Evolutionary conservation across 2,888 invertebrate species (phyloP), one percentile per base, ranked within the genome.

Genomic region (Orthonychiurus folsomi): DNA sequence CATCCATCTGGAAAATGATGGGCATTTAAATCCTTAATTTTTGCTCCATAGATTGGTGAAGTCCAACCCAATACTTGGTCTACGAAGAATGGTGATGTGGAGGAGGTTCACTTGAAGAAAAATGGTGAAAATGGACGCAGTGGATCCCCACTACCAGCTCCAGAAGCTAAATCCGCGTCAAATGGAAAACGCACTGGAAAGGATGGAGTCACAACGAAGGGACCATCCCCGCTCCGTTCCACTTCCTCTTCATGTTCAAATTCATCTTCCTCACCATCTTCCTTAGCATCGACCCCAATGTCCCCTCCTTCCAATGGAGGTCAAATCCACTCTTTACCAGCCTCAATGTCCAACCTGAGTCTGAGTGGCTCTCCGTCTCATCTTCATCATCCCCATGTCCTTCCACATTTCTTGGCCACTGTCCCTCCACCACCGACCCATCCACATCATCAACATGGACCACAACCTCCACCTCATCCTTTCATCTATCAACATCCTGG

Each of bases 401-500:
- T 23, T 9, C 55, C 37, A 21, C 59, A 47, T 54, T 60, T 57
- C 55, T 24, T 24, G 18, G 25, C 26, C 57, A n/a, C 47, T n/a
- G 57, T 23, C 25, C 59, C 50, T 18, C 50, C 5, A 27, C 24
- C 53, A 3, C 52, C 21, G 26, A 18, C 56, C 50, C 58, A 50
- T 27, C 58, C 28, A 24, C 62, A 52, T 12, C 59, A 50, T 20
- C 21, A 15, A 12, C 54, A 53, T 18, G 48, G 9, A 15, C 47
- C 21, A 3, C 58, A 23, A 20, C 58, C 3, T 48, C 48, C 12
- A 12, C 48, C 12, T 15, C 48, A 53, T 25, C 56, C 56, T 12
- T n/a, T 21, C 12, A 15, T 25, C 12, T 28, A 59, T 20, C 59
- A 27, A 28, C 50, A 24, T 23, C 80, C 80, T 47, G 68, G 63